Evolutionary conservation across 2,888 invertebrate species (phyloP), one percentile per base, ranked within the genome.

Genomic region (Gymnoscelis rufifasciata): DNA sequence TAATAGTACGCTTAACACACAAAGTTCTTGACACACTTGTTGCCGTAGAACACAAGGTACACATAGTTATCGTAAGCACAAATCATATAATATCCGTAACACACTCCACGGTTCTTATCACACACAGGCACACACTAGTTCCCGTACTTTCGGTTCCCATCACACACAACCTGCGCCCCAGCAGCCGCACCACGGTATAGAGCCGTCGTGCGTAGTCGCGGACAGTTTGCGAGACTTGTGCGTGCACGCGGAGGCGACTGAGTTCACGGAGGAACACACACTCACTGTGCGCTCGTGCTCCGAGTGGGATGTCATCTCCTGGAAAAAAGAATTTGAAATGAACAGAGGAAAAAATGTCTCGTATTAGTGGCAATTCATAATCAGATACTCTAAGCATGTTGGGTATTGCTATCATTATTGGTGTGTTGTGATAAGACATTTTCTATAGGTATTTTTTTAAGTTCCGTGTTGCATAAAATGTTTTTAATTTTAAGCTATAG

Each of bases 151-250:
- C 26, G 2, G 10, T 28, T 3, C 1, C n/a, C 27, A 23, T 43
- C 35, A 93, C 40, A 93, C 83, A 72, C 95, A 95, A 0, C 94
- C 94, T 56, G 94, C 94, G 0, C 95, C 94, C 94, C 94, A 95
- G 59, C 95, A 95, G 0, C 93, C 94, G 65, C 94, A 95, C 94
- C 95, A 95, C 0, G 94, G 95, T 57, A 95, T 92, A 61, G 91
- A 93, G 7, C 90, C 92, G 37, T 88, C 89, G 39, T 83, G 75
- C 29, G 89, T 84, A 1, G 90, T 87, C 0, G 67, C 89, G 0
- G 93, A 92, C 31, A 92, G 89, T 40, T 91, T 91, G 45, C 93
- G 90, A 48, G 91, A 87, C 65, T 92, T 93, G 64, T 92, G 88
- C 1, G 89, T 87, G 60, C 91, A 91, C 2, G 88, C 83, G 0